Evolutionary conservation across 2,113 vertebrate genomes (phyloP), one percentile per base, ranked within the genome.

Genomic region (Amia ocellicauda): DNA sequence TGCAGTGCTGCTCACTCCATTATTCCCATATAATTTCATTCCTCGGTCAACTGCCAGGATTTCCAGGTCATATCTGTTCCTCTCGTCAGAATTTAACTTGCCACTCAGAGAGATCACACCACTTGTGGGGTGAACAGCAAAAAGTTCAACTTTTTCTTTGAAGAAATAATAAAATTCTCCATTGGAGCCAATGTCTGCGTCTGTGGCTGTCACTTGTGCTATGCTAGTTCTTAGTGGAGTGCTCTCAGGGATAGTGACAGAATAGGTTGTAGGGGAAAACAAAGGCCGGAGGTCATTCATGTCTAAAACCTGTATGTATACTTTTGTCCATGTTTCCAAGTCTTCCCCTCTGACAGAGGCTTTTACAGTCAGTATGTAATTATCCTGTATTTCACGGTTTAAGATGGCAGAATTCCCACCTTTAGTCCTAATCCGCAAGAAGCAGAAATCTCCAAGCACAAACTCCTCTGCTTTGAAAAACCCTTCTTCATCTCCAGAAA

Each of bases 131-230:
- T 99, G 95, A 55, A 99, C 95, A 2, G 93, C 92, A 78, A 99
- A 99, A 10, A 95, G 84, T 56, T 98, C 97, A 49, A 93, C 91
- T 83, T 91, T 94, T 69, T 88, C 94, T 77, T 97, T 98, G 72
- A 99, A 97, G 80, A 96, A 98, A 69, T 98, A 99, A 82, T 99
- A 99, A 86, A 98, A 99, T 78, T 98, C 95, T 56, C 97, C 97
- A 27, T 99, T 99, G 69, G 96, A 98, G 69, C 96, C 97, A 10
- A 96, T 94, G 68, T 99, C 97, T 0, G 97, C 97, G 65, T 99
- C 97, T 1, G 97, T 99, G n/a, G 97, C 97, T 0, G 96, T 99
- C 65, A 99, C 97, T 72, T 97, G 96, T 70, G 97, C 96, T 47
- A 99, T 96, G 54, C 95, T 99, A 80, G 95, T 97, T 84, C 97